Evolutionary conservation across 2,888 invertebrate species (phyloP), one percentile per base, ranked within the genome.

Genomic region (Parthenolecanium corni): DNA sequence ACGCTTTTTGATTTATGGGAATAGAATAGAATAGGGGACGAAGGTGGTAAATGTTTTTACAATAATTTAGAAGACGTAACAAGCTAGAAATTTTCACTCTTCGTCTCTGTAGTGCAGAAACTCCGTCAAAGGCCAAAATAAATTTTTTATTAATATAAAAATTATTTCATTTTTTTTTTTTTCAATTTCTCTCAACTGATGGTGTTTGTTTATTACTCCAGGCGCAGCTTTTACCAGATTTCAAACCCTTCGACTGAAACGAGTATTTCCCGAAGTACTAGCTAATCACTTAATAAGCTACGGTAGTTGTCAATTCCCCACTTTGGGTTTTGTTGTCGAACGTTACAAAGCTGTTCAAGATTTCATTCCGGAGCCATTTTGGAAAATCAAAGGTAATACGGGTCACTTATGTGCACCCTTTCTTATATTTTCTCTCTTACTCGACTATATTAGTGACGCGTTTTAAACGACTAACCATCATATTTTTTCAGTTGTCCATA

Each of bases 281-380:
- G 79, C 83, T 0, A 81, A 89, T 62, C 85, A 86, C 72, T 73
- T 96, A 1, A 86, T 99, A 52, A 97, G 96, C 74, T 99, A 99
- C 73, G 98, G 98, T 2, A 94, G 93, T 64, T 99, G 98, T 72
- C 98, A 99, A 75, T 97, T 99, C 74, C 98, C 98, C 4, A 99
- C 98, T 0, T 77, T 99, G n/a, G 98, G 98, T 1, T 99, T 99
- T 80, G 96, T 99, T n/a, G 97, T 95, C 0, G 95, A 98, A 74
- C 80, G 98, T 57, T 97, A 89, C 73, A 84, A 92, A 71, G 90
- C 92, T 23, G 85, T 93, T 52, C 86, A 93, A 73, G 83, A 82
- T 66, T 99, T 99, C 75, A 81, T 94, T 9, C 78, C 90, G 0
- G 96, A 98, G 75, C 79, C 83, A 3, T 99, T 97, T 76, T 99